Base-by-base conservation (phyloP, 2,113 vertebrate species). In the Microcebus tavaratra region DNA sequence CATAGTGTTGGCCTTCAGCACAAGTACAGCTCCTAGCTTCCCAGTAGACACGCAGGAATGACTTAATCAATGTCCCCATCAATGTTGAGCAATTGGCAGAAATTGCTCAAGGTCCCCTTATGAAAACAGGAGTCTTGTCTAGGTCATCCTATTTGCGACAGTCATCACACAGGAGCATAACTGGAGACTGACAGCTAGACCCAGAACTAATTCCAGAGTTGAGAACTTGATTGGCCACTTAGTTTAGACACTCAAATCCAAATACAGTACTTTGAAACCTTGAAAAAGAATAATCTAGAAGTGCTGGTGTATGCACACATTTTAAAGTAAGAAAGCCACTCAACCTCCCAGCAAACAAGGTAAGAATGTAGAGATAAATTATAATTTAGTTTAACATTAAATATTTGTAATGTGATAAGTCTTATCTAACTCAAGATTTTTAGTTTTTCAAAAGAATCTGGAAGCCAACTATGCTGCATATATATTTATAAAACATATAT, bases 61-160 rank as follows among this genome's bases (percentile, higher is more conserved):
- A 82, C 53, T 78, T 88, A 36, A 94, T 42, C 57, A 27, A 29
- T 88, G 59, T 82, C 53, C 55, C 14, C 20, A 36, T 10, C 84
- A 76, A 31, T 50, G 45, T 76, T 50, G 23, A 31, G 73, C 17
- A 76, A 76, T 18, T 50, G 73, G 93, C 50, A 92, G 63, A 93
- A 93, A 84, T 96, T 94, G 36, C 82, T 76, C 61, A 96, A 95
- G 42, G n/a, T 86, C 55, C 45, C 93, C 42, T 57, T 89, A n/a
- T 20, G 87, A 72, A 83, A 94, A 90, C 23, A 89, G 29, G 25
- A 92, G 39, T 91, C 87, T 75, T 75, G 34, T 86, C 82, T 59
- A 70, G 34, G 59, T 82, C 78, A 86, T 65, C 34, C 12, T 89
- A 55, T 76, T 83, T 91, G 17, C 53, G 34, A 0, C 18, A 61